phyloP scores from a whole-genome alignment of 2,888 invertebrate species.

The Cosmia trapezina region DNA sequence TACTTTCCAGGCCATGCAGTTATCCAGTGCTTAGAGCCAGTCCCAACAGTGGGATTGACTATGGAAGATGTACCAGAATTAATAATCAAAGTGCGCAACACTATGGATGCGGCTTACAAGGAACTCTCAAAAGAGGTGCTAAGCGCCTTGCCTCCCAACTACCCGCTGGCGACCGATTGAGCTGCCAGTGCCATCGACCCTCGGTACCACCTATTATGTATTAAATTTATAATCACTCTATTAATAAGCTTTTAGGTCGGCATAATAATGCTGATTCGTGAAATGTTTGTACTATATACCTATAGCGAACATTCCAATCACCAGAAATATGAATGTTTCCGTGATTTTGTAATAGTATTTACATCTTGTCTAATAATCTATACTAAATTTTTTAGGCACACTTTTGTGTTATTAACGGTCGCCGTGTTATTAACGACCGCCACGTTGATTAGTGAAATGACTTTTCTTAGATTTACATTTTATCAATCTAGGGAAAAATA shows the following conservation, averaged over 20 bases:
- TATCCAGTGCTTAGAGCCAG: slow-evolving; percentile 89
- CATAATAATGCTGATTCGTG: slow-evolving; percentile 54
- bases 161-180: slow-evolving; percentile 86
- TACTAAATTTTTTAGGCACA: slow-evolving; percentile 52
- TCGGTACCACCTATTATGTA: slow-evolving; percentile 62
- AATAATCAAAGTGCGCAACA: slow-evolving; percentile 83
- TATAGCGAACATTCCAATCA: slow-evolving; percentile 64
- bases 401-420: slow-evolving; percentile 49
- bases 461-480: slow-evolving; percentile 42
- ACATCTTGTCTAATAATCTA: slow-evolving; percentile 53
- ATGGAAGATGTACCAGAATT: slow-evolving; percentile 88
- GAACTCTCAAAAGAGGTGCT: slow-evolving; percentile 88
- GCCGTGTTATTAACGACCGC: slow-evolving; percentile 28
- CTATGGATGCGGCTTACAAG: slow-evolving; percentile 88
- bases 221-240: slow-evolving; percentile 58
- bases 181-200: slow-evolving; percentile 34
- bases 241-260: slow-evolving; percentile 57
- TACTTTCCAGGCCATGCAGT: slow-evolving; percentile 87
- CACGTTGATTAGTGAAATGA: slow-evolving; percentile 36
- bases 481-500: slow-evolving; percentile 17
- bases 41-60: slow-evolving; percentile 87
- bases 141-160: slow-evolving; percentile 84
- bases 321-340: slow-evolving; percentile 61
- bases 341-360: slow-evolving; percentile 58
- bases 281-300: slow-evolving; percentile 57